Base-by-base conservation (phyloP, 2,888 invertebrate species). In the Drosophila putrida region DNA sequence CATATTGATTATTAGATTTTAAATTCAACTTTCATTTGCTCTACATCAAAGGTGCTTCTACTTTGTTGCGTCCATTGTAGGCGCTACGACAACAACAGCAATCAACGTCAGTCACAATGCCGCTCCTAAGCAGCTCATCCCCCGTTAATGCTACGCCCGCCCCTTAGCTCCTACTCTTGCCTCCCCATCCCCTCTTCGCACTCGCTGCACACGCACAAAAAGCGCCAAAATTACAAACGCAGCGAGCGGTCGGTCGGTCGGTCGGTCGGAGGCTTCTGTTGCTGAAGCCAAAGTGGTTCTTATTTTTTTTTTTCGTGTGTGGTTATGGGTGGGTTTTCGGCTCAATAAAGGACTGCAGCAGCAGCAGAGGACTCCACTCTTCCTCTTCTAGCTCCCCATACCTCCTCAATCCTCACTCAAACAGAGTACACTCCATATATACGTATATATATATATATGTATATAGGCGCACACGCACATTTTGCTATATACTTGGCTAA, bases 191-290 rank as follows among this genome's bases (percentile, higher is more conserved):
- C 28, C 25, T 10, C 49, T 41, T 33, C 25, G 43, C 57, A 60
- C 28, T 74, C 63, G 77, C 82, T 78, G 79, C 85, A 88, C 82
- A 82, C 88, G 80, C 80, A 82, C 86, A 88, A 79, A 76, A 88
- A 86, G 87, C 87, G 82, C 78, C 82, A 82, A 78, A 89, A 84
- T 88, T 86, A 83, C 86, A 82, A 86, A 89, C 89, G 90, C 88
- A 87, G 89, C 87, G 58, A 82, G 79, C 71, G 84, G 82, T 82
- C 87, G 78, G 51, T 60, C 25, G 31, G 43, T 76, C 71, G 84
- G 82, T 82, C 87, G 78, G 51, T 60, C 25, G 31, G 43, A 36
- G 41, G 51, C 61, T 44, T 50, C 58, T 44, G 64, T 31, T 44
- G 65, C 43, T 61, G 73, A 73, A 73, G 66, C 73, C 73, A 67